Conservation (phyloP, 2,888 invertebrate genomes). For the Drosophila mulleri region DNA sequence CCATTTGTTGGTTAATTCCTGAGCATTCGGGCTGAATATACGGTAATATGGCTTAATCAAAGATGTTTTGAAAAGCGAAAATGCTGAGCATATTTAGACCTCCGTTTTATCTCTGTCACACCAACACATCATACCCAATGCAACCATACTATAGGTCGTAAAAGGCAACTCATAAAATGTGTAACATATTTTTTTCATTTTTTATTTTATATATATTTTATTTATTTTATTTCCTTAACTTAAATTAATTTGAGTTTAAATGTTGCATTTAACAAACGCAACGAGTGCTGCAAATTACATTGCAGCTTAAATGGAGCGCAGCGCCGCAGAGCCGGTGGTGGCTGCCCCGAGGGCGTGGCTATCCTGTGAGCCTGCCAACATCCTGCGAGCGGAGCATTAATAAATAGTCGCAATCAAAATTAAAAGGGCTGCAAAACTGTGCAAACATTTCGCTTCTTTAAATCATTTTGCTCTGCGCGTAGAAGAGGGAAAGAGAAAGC, state of each 20-base stretch:
- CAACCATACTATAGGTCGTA: neutral
- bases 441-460: slow-evolving; percentile 63
- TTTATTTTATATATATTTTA: neutral
- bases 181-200: slow-evolving; percentile 24
- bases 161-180: slow-evolving; percentile 30
- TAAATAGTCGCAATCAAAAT: slow-evolving; percentile 77
- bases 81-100: neutral
- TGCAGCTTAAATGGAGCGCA: slow-evolving; percentile 66
- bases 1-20: no score
- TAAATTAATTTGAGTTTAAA: slow-evolving; percentile 47
- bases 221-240: slow-evolving; percentile 21
- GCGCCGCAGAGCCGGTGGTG: slow-evolving; percentile 13
- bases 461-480: slow-evolving; percentile 47
- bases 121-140: neutral
- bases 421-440: slow-evolving; percentile 69
- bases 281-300: slow-evolving; percentile 40
- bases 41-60: no score
- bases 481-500: neutral
- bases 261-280: slow-evolving; percentile 40
- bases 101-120: no score
- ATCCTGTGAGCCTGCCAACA: slow-evolving; percentile 39
- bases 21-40: no score
- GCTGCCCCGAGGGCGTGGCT: slow-evolving; percentile 21
- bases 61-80: no score
- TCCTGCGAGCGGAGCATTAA: slow-evolving; percentile 60